Base-by-base conservation (phyloP, 2,797 vertebrate genomes). In the Cryptoprocta ferox region DNA sequence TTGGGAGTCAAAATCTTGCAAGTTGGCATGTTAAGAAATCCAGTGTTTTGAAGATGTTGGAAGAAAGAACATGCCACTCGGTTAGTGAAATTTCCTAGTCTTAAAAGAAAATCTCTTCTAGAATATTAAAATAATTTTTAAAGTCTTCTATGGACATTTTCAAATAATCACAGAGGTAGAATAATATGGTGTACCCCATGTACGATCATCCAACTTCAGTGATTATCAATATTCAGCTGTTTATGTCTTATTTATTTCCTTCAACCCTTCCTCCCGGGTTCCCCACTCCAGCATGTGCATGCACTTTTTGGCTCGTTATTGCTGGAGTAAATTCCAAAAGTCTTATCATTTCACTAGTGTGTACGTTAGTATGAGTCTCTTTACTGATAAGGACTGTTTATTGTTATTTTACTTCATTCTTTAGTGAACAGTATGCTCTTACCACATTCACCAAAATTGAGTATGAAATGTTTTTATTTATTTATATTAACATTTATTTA, bases 81-180 rank as follows among this genome's bases (percentile, higher is more conserved):
- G 73, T 95, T 79, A 94, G 32, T 81, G 94, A 92, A 95, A 85
- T 91, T 89, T 96, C 73, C 15, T 21, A 66, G 6, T 70, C 63
- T 94, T 91, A 91, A 88, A 95, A 86, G 73, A 94, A 86, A 83
- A 84, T 63, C 28, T 94, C 59, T 89, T 89, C 8, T 83, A 80
- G 50, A 88, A 85, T 85, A 82, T 75, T 89, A 61, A 95, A 92
- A 90, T 71, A 90, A 42, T 71, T 39, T 78, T 16, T 82, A 89
- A 78, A 79, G 65, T 0, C 32, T 79, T 88, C 88, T 68, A 61
- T 78, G 26, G 50, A 87, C 50, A n/a, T 79, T 92, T 95, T 66
- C 24, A 94, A 35, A 68, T 39, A 78, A 24, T 50, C 39, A 90
- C 18, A 94, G 61, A 91, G 28, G 35, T 79, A 45, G 45, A 92